phyloP scores from a whole-genome alignment of 1,140 invertebrate genomes.

The Apocrypta bakeri region DNA sequence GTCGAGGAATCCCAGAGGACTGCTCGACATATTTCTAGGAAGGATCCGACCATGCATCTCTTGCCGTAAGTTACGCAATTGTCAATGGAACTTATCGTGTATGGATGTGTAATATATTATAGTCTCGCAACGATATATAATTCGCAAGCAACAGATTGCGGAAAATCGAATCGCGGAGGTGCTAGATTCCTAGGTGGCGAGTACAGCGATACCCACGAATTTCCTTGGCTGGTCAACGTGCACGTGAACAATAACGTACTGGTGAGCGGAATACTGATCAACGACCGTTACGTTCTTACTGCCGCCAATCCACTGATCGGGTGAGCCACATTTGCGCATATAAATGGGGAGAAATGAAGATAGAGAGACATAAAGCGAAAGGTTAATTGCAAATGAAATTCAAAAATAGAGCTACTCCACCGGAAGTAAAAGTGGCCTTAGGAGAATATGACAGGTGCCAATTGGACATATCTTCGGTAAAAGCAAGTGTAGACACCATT shows the following conservation, averaged over 20 bases:
- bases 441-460: slow-evolving; percentile 75
- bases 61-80: slow-evolving; percentile 62
- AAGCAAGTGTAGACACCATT: slow-evolving; percentile 72
- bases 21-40: slow-evolving; percentile 62
- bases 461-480: slow-evolving; percentile 71
- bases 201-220: slow-evolving; percentile 71
- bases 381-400: too few species aligned
- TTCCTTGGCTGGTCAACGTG: slow-evolving; percentile 76
- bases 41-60: slow-evolving; percentile 63
- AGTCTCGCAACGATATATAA: too few species aligned
- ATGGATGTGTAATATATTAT: too few species aligned
- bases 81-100: too few species aligned
- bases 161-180: slow-evolving; percentile 64
- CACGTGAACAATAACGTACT: slow-evolving; percentile 61
- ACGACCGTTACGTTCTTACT: slow-evolving; percentile 76
- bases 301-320: slow-evolving; percentile 72
- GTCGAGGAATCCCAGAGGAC: background rate
- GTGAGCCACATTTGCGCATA: slow-evolving; percentile 61
- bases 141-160: slow-evolving; percentile 66
- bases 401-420: slow-evolving; percentile 66
- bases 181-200: slow-evolving; percentile 72
- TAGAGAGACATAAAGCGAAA: background rate
- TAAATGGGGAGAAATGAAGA: too few species aligned
- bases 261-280: slow-evolving; percentile 74
- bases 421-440: slow-evolving; percentile 74